These are phyloP conservation scores for Anguilla obscura DNA, from an alignment of 2,797 vertebrate genomes.

Conservation along the genomic window DNA sequence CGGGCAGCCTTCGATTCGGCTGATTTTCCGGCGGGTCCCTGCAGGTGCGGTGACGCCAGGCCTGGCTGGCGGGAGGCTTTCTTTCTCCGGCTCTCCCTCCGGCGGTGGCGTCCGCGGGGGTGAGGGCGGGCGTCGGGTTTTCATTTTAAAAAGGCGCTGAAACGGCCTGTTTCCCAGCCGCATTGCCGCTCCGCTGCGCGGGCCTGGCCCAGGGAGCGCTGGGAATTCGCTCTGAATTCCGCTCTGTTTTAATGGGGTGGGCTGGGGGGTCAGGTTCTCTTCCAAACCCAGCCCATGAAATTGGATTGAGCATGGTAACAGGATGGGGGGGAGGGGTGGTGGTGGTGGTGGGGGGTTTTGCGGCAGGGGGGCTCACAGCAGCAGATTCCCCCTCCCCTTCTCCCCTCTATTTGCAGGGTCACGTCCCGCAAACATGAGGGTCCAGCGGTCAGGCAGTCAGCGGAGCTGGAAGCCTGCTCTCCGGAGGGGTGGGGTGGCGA, in stretches of 20 bases:
- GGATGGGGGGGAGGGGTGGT: background rate
- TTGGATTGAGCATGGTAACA: conserved; percentile 14
- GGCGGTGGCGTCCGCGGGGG: conserved; percentile 38
- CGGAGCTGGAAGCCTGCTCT: background rate
- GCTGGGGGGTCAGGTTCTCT: background rate
- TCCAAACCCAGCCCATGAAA: conserved; percentile 24
- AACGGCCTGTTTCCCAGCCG: background rate
- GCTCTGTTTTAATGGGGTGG: conserved; percentile 11
- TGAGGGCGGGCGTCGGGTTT: conserved; percentile 49
- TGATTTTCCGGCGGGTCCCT: conserved; percentile 55
- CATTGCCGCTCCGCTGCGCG: background rate
- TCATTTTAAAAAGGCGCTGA: conserved; percentile 3
- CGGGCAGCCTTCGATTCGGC: conserved; percentile 12
- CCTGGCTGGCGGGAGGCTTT: conserved; percentile 22
- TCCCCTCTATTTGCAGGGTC: background rate
- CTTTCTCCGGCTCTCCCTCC: too few species aligned
- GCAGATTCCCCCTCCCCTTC: background rate
- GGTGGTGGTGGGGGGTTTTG: background rate
- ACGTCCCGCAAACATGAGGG: conserved; percentile 9
- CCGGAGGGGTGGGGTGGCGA: background rate
- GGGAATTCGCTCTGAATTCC: background rate
- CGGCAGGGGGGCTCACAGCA: background rate
- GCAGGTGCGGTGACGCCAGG: conserved; percentile 58
- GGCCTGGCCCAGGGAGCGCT: background rate
- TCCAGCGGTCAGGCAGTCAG: conserved; percentile 19